phyloP scores from a whole-genome alignment of 1,140 invertebrate genomes.

The Hylaeus anthracinus region DNA sequence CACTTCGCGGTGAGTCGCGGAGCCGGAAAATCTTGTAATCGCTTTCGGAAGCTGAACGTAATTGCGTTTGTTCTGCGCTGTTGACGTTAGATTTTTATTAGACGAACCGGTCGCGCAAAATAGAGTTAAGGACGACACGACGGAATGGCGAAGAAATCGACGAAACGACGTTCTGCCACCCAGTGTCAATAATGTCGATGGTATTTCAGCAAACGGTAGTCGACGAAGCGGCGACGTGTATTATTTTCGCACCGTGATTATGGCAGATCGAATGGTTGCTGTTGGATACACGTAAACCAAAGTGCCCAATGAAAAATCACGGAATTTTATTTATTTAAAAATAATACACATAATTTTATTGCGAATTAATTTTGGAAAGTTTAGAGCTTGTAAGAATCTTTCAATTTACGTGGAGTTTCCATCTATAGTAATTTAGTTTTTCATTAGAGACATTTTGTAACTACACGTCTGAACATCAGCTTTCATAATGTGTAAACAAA shows the following conservation, averaged over 20 bases:
- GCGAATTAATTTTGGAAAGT: no score
- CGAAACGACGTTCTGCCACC: not conserved
- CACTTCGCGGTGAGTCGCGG: conserved; percentile 22
- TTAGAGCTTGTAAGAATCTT: no score
- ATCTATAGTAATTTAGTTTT: no score
- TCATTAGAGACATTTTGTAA: no score
- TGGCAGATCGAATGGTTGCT: conserved; percentile 6
- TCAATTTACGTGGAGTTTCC: no score
- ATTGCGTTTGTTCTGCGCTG: conserved; percentile 62
- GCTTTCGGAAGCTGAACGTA: conserved; percentile 54
- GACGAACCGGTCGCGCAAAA: conserved; percentile 13
- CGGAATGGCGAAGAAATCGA: conserved; percentile 16
- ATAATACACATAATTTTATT: no score
- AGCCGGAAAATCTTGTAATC: conserved; percentile 57
- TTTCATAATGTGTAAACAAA: no score
- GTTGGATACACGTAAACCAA: not conserved
- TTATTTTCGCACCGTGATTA: conserved; percentile 3
- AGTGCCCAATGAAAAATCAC: no score
- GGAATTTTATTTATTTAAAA: no score
- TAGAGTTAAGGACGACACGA: conserved; percentile 2
- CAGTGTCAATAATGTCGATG: not conserved
- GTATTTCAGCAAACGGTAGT: not conserved
- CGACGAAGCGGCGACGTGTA: not conserved
- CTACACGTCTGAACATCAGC: no score
- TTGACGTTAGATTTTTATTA: conserved; percentile 64